phyloP scores from a whole-genome alignment of 2,888 invertebrate genomes.

The Frankliniella intonsa region DNA sequence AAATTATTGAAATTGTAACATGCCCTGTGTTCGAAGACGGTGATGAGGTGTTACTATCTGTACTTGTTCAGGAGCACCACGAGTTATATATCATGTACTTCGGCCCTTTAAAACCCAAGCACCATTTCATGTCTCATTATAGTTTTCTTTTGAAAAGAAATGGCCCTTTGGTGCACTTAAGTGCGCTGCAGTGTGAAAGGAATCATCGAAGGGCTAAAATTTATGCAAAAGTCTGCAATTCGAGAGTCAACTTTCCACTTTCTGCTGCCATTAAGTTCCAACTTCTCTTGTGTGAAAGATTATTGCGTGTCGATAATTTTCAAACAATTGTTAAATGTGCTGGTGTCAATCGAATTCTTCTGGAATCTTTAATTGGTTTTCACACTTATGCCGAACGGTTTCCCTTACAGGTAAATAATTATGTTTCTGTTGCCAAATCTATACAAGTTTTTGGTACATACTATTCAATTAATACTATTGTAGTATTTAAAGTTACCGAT shows the following conservation, averaged over 20 bases:
- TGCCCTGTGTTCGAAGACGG: too few relatives aligned
- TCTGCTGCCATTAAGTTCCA: not conserved
- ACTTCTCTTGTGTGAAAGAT: not conserved
- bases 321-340: not conserved
- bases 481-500: not conserved
- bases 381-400: not conserved
- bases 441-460: not conserved
- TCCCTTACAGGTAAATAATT: not conserved
- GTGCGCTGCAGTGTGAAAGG: not conserved
- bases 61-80: too few relatives aligned
- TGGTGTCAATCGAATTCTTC: not conserved
- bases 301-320: not conserved
- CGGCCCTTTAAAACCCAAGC: too few relatives aligned
- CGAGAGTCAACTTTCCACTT: not conserved
- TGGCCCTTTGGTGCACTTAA: not conserved
- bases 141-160: not conserved
- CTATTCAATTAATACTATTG: not conserved
- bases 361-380: not conserved
- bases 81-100: too few relatives aligned
- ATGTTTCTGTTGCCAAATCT: not conserved
- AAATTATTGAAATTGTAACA: not conserved
- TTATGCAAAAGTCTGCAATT: not conserved
- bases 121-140: too few relatives aligned
- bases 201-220: not conserved
- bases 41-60: too few relatives aligned